Evolutionary conservation across 2,797 vertebrate species (phyloP).

Genomic region (Echeneis naucrates): DNA sequence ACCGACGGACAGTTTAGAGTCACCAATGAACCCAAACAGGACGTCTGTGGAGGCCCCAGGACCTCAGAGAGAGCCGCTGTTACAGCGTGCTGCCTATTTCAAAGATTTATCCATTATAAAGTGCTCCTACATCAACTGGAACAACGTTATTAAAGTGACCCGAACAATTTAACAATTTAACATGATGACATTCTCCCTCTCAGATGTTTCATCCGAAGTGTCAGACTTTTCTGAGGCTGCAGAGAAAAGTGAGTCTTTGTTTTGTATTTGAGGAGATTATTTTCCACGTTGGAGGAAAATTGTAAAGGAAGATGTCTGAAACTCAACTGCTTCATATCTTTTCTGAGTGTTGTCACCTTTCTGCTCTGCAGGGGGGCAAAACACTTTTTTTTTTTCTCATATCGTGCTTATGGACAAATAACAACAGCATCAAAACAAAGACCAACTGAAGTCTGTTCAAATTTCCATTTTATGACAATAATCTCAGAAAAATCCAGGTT

Average conservation of each 20-base stretch:
- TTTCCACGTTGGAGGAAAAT: slow-evolving; percentile 30
- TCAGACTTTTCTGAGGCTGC: background rate
- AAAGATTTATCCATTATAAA: background rate
- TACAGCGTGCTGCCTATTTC: too few species aligned
- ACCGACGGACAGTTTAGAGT: too few species aligned
- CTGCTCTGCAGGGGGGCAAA: slow-evolving; percentile 24
- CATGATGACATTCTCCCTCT: background rate
- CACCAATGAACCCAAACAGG: too few species aligned
- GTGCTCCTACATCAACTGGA: background rate
- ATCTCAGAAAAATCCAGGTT: too few species aligned
- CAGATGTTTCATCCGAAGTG: background rate
- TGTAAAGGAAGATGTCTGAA: slow-evolving; percentile 46
- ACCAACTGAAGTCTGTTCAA: too few species aligned
- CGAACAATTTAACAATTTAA: background rate
- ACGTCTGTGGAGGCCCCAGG: too few species aligned
- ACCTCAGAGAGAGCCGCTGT: too few species aligned
- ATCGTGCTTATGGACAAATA: slow-evolving; percentile 60
- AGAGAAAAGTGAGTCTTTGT: slow-evolving; percentile 21
- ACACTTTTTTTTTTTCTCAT: slow-evolving; percentile 54
- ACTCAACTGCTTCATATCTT: slow-evolving; percentile 41
- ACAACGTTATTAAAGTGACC: background rate
- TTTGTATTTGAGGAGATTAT: slow-evolving; percentile 34
- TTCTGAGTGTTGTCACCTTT: slow-evolving; percentile 34
- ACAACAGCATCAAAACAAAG: slow-evolving; percentile 61
- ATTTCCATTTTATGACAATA: too few species aligned